Base-by-base conservation (phyloP, 2,888 invertebrate genomes). In the Orchestes rusci region DNA sequence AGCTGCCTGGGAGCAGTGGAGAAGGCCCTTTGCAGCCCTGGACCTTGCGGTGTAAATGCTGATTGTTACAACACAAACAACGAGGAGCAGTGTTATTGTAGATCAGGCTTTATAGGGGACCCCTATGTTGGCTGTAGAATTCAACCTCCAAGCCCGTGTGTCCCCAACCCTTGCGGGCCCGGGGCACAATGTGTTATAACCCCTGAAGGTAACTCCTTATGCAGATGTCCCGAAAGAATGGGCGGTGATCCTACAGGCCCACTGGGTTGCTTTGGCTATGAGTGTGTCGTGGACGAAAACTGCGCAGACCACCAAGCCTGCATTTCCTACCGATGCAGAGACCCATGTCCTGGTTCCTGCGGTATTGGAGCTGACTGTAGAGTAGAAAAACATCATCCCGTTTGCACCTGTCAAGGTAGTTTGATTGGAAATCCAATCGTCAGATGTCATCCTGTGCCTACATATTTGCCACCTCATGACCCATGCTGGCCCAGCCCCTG, bases 11-110 rank as follows among this genome's bases (percentile, higher is more conserved):
- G 73, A 62, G 76, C 75, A 52, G 63, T 77, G 20, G 73, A 77
- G 1, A 70, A 74, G 46, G 72, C 79, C 4, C 69, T 88, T 7
- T 90, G 89, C 59, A 77, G 78, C 63, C 89, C 89, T 7, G 88
- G 88, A 7, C 86, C 87, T 2, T 90, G 90, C 67, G 89, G 88
- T 17, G 67, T 71, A 13, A 86, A 90, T 64, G 80, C 89, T 7
- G 87, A 89, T 61, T 91, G 90, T 62, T 89, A 89, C 60, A 83
- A 88, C 3, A 76, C 82, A 34, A 81, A 82, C 44, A 86, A 86
- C 59, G 79, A 80, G 58, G 90, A 92, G 66, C 81, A 84, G 65
- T 91, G 91, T 65, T 88, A 81, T 66, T 92, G 91, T 58, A 79
- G 77, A 62, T 64, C 74, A 34, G 86, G 84, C 17, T 87, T 74